Evolutionary conservation across 2,797 vertebrate genomes (phyloP).

Genomic region (Rallus crepitans): DNA sequence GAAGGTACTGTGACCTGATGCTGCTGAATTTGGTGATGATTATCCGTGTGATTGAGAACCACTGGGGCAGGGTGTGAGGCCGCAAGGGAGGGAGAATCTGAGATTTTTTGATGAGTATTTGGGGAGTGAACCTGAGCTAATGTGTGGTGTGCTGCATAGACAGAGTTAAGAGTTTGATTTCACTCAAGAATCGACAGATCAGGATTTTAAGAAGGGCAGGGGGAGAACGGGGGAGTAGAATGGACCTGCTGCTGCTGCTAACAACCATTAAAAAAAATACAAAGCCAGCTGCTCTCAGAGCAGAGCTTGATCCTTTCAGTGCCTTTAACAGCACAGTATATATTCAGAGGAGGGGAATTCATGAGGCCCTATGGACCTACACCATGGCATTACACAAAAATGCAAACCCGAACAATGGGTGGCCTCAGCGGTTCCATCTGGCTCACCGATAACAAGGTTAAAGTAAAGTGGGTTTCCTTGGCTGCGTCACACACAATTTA

Average conservation of each 20-base stretch:
- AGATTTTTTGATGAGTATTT: constrained; percentile 1
- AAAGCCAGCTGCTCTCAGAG: constrained; percentile 74
- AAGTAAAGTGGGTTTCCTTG: constrained; percentile 68
- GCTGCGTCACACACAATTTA: constrained; percentile 58
- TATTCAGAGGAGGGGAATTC: constrained; percentile 74
- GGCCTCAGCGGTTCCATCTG: constrained; percentile 70
- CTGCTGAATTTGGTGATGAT: not conserved
- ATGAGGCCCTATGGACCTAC: constrained; percentile 72
- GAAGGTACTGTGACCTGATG: not conserved
- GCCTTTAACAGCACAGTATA: constrained; percentile 69
- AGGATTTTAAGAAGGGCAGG: constrained; percentile 55
- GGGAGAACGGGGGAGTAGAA: constrained; percentile 50
- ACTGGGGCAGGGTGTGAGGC: not conserved
- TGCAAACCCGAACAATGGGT: constrained; percentile 70
- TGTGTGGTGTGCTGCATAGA: constrained; percentile 22
- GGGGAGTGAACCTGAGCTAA: constrained; percentile 9
- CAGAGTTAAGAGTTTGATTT: constrained; percentile 50
- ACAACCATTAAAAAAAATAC: constrained; percentile 73
- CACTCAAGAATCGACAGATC: constrained; percentile 46
- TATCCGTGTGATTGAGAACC: not conserved
- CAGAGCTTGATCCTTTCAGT: constrained; percentile 74
- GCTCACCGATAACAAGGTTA: constrained; percentile 68
- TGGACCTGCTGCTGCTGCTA: constrained; percentile 73
- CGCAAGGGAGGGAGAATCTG: not conserved
- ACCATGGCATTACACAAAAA: constrained; percentile 74